These are phyloP conservation scores for Cladopsammia gracilis DNA, from an alignment of 64 coral and sea anemone genomes.

Conservation along the genomic window DNA sequence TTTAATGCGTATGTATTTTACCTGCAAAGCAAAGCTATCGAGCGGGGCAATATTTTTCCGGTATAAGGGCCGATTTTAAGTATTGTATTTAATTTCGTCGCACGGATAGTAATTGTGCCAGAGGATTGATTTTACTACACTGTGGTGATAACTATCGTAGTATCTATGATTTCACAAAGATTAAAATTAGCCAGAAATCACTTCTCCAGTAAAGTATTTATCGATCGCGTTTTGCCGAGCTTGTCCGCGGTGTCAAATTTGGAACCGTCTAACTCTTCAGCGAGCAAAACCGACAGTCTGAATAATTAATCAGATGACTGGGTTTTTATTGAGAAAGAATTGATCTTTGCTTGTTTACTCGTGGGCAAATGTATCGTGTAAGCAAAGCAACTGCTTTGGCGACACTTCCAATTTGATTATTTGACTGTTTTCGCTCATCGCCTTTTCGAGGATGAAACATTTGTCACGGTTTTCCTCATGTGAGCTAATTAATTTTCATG, in stretches of 20 bases:
- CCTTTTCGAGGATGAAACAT: conserved; percentile 27
- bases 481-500: conserved; percentile 65
- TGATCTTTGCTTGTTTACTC: conserved; percentile 81
- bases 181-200: conserved; percentile 47
- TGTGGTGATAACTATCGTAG: conserved; percentile 15
- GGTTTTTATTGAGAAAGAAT: conserved; percentile 82
- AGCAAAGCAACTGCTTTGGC: not conserved
- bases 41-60: conserved; percentile 38
- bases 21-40: conserved; percentile 55
- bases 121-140: conserved; percentile 36
- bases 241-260: conserved; percentile 30
- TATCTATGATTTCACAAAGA: not conserved
- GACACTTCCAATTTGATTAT: conserved; percentile 31
- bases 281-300: conserved; percentile 65
- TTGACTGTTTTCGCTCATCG: not conserved
- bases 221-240: conserved; percentile 9
- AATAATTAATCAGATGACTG: conserved; percentile 78
- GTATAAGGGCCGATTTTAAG: conserved; percentile 45
- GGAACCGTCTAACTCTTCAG: conserved; percentile 41
- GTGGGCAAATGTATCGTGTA: conserved; percentile 22
- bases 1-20: conserved; percentile 50
- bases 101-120: conserved; percentile 52
- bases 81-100: conserved; percentile 83
- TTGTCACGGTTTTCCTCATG: conserved; percentile 50
- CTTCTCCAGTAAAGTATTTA: not conserved